Evolutionary conservation across 2,113 vertebrate genomes (phyloP).

Genomic region (Catharus bicknelli): DNA sequence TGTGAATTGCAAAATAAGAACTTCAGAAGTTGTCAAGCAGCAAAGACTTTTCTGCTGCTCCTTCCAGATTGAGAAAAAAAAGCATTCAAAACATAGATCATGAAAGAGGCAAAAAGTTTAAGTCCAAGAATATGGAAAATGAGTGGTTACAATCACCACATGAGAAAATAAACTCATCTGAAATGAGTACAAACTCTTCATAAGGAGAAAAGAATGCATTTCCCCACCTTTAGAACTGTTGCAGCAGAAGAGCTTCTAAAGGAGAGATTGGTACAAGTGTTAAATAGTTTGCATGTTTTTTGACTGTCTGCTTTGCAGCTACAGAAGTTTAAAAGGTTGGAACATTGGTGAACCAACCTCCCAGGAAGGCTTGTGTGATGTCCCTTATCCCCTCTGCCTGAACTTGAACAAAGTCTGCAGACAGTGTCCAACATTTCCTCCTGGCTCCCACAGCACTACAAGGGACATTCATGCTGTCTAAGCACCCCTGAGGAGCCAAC

Average conservation of each 20-base stretch:
- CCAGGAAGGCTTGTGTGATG: neutral
- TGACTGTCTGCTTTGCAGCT: neutral
- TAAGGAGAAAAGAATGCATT: neutral
- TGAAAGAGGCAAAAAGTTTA: neutral
- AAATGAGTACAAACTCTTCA: neutral
- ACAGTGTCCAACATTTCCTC: accelerated
- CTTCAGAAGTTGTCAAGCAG: neutral
- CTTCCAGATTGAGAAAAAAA: neutral
- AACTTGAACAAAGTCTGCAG: accelerated
- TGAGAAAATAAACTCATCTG: neutral
- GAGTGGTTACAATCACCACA: neutral
- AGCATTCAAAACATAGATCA: neutral
- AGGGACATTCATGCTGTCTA: neutral
- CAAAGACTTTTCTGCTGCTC: neutral
- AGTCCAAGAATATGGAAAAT: neutral
- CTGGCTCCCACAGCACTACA: accelerated
- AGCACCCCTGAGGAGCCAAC: neutral
- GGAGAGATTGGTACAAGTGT: neutral
- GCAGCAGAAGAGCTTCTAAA: neutral
- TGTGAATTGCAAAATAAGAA: neutral
- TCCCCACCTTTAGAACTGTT: neutral
- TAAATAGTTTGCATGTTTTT: neutral
- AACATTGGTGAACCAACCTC: neutral
- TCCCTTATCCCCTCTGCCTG: neutral
- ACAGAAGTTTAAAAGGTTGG: neutral